A percentile compares a stretch with the other conserved stretches of the same genome.
phyloP scores from a whole-genome alignment of 2,888 invertebrate species.

The Anagyrus pseudococci region DNA sequence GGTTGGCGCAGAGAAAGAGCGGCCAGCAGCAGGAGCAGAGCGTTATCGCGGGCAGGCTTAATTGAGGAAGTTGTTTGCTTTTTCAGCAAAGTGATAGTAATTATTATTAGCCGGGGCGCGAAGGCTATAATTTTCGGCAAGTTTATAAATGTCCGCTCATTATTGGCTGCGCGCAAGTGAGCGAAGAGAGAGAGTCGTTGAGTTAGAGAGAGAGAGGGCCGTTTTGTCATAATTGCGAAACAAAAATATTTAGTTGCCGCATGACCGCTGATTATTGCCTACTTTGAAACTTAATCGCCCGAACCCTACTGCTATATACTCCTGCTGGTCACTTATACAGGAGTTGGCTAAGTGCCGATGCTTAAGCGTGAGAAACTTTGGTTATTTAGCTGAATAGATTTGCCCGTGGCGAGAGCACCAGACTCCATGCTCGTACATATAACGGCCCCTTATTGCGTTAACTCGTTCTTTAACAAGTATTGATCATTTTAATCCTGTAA shows the following conservation, averaged over 20 bases:
- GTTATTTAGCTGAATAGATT: no score
- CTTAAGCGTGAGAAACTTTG: neutral
- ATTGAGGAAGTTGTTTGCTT: no score
- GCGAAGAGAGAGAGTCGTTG: neutral
- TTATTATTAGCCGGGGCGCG: neutral
- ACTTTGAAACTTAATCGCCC: neutral
- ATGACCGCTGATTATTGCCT: neutral
- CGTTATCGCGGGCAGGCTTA: no score
- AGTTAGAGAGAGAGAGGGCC: neutral
- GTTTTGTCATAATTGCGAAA: neutral
- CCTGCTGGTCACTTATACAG: neutral
- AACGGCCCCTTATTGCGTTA: no score
- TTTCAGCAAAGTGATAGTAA: neutral
- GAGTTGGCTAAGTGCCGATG: neutral
- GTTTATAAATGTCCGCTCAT: neutral
- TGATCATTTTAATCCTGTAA: no score
- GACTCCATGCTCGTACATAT: no score
- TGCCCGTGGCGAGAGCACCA: no score
- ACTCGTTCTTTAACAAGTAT: no score
- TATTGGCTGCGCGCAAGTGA: neutral
- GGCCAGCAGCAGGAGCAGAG: no score
- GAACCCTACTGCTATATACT: neutral
- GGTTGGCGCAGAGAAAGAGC: no score
- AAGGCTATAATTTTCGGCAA: neutral
- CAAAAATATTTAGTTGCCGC: neutral